Evolutionary conservation across 2,888 invertebrate species (phyloP).

Genomic region (Macrophya annulata): DNA sequence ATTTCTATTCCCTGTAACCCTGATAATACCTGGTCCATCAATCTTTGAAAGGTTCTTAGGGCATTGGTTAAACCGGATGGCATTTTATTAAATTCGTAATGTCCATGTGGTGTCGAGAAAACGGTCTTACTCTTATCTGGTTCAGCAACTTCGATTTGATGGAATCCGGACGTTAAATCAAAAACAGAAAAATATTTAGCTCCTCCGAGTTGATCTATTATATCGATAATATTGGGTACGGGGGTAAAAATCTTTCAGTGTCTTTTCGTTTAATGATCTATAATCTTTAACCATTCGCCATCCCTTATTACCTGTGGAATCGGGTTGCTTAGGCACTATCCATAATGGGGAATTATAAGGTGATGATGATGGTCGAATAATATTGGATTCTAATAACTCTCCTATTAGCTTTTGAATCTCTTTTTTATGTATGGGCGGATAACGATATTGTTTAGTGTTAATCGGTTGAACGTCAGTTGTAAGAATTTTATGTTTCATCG

Average conservation of each 20-base stretch:
- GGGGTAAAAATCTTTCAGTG: background rate
- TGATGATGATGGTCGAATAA: background rate
- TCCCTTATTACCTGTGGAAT: background rate
- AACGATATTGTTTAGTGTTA: background rate
- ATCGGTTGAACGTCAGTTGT: background rate
- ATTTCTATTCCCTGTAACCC: slow-evolving; percentile 19
- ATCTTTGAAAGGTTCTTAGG: background rate
- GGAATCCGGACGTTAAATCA: background rate
- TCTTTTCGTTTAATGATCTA: background rate
- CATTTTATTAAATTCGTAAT: slow-evolving; percentile 2
- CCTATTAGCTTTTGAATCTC: background rate
- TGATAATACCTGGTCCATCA: background rate
- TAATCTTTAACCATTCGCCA: slow-evolving; percentile 11
- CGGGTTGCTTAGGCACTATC: background rate
- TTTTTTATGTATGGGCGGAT: background rate
- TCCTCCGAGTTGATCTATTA: background rate
- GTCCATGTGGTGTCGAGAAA: background rate
- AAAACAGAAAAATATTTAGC: background rate
- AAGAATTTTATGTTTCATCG: too few relatives aligned
- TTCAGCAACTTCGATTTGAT: background rate
- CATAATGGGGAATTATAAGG: background rate
- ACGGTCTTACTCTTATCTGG: background rate
- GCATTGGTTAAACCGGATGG: background rate
- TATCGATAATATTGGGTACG: background rate
- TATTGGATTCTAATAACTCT: background rate